Percentiles rank a stretch among this genome's conserved stretches.
These are phyloP conservation scores for Caenorhabditis sinica DNA, from an alignment of 2,888 invertebrate genomes.

Conservation along the genomic window DNA sequence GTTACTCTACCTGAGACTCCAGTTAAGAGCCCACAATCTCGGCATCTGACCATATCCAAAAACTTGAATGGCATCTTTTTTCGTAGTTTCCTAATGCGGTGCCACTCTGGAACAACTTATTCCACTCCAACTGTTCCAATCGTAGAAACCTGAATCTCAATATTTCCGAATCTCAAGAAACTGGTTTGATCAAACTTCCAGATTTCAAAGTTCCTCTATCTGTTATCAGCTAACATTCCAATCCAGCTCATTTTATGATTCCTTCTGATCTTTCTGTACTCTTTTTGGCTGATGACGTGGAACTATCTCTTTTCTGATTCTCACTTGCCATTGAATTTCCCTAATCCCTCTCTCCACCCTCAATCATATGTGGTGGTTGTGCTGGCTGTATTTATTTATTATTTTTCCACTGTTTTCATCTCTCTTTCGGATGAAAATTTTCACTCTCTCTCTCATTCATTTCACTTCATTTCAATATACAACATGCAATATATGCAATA, in stretches of 20 bases:
- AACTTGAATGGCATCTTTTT: too few species aligned
- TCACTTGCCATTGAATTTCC: slow-evolving; percentile 2
- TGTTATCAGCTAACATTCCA: background rate
- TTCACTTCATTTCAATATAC: slow-evolving; percentile 10
- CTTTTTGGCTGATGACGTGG: slow-evolving; percentile 4
- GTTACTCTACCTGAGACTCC: too few species aligned
- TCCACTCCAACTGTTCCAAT: too few species aligned
- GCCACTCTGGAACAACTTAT: too few species aligned
- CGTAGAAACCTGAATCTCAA: too few species aligned
- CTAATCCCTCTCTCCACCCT: slow-evolving; percentile 24
- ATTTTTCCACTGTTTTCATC: slow-evolving; percentile 1
- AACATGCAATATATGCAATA: background rate
- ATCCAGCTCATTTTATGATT: background rate
- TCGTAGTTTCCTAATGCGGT: too few species aligned
- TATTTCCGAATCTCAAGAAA: too few species aligned
- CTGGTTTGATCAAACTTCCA: too few species aligned
- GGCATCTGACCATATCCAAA: too few species aligned
- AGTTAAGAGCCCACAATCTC: too few species aligned
- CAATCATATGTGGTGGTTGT: slow-evolving; percentile 20
- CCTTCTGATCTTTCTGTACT: background rate
- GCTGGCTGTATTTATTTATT: slow-evolving; percentile 22
- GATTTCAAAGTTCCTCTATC: background rate
- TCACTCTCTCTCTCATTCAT: slow-evolving; percentile 2
- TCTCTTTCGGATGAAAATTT: slow-evolving; percentile 3
- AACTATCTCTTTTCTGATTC: background rate